Conservation (phyloP, 1,140 invertebrate genomes). For the Aphaenogaster floridana region DNA sequence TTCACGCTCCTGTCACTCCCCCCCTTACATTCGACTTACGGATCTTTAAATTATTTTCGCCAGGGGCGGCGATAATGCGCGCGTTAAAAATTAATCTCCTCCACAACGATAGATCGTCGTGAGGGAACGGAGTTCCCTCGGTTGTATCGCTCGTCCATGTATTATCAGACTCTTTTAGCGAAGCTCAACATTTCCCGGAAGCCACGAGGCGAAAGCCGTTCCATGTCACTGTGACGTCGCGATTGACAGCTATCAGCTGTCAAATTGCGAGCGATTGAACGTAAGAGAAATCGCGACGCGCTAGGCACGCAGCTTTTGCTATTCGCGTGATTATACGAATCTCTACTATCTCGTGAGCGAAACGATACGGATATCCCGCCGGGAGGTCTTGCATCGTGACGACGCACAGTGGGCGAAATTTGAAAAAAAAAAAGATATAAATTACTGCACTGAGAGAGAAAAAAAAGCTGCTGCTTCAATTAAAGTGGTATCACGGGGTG, state of each 20-base stretch:
- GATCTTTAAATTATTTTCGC: too few relatives aligned
- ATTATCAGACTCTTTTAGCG: background rate
- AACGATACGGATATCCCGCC: background rate
- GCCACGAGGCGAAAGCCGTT: background rate
- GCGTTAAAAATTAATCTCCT: background rate
- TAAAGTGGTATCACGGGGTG: too few relatives aligned
- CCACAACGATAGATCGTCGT: background rate
- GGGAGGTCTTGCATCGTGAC: background rate
- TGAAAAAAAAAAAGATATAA: too few relatives aligned
- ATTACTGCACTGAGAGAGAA: too few relatives aligned
- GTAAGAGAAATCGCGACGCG: background rate
- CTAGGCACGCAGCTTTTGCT: background rate
- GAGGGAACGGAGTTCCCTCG: background rate
- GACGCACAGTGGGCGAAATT: too few relatives aligned
- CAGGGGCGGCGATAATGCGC: background rate
- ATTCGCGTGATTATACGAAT: background rate
- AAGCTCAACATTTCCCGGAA: background rate
- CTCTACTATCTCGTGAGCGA: background rate
- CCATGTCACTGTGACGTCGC: background rate
- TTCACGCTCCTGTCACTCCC: too few relatives aligned
- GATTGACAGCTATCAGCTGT: conserved; percentile 26
- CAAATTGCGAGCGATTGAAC: background rate
- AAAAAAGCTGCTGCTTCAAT: too few relatives aligned
- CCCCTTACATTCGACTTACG: too few relatives aligned
- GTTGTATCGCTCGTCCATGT: background rate